These are phyloP conservation scores for Leguminivora glycinivorella DNA, from an alignment of 1,140 invertebrate species.

Conservation along the genomic window DNA sequence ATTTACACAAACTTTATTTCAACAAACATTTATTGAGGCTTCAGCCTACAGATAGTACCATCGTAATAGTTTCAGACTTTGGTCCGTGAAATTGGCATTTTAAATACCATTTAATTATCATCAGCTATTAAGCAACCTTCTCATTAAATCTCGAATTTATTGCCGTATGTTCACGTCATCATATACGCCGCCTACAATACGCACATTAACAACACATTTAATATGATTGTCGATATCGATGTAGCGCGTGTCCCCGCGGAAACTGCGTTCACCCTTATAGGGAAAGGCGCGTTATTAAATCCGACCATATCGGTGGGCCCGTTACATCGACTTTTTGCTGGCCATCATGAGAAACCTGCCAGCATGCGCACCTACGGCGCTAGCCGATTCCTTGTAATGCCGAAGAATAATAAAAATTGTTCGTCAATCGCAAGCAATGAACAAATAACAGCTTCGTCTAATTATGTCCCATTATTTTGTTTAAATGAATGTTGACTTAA, in stretches of 20 bases:
- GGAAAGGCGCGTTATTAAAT: conserved; percentile 62
- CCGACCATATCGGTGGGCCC: conserved; percentile 60
- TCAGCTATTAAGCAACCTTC: neutral
- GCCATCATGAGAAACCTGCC: conserved; percentile 36
- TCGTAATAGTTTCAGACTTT: neutral
- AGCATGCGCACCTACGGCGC: conserved; percentile 14
- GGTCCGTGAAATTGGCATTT: neutral
- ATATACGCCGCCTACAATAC: neutral
- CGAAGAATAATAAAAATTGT: neutral
- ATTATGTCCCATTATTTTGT: neutral
- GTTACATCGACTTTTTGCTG: conserved; percentile 64
- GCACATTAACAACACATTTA: conserved; percentile 1
- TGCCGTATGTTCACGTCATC: neutral
- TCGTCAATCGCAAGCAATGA: neutral
- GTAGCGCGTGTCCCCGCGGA: conserved; percentile 31
- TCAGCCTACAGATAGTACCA: neutral
- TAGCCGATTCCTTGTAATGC: neutral
- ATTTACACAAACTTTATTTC: too few relatives aligned
- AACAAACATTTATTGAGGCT: neutral
- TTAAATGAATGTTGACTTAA: neutral
- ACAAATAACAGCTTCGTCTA: neutral
- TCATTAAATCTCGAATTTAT: neutral
- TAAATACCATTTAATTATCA: neutral
- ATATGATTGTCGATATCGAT: conserved; percentile 39
- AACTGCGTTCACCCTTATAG: conserved; percentile 48